Percentiles rank a stretch among this genome's conserved stretches.
Evolutionary conservation across 2,113 vertebrate species (phyloP).

Genomic region (Epinephelus cyanopodus): DNA sequence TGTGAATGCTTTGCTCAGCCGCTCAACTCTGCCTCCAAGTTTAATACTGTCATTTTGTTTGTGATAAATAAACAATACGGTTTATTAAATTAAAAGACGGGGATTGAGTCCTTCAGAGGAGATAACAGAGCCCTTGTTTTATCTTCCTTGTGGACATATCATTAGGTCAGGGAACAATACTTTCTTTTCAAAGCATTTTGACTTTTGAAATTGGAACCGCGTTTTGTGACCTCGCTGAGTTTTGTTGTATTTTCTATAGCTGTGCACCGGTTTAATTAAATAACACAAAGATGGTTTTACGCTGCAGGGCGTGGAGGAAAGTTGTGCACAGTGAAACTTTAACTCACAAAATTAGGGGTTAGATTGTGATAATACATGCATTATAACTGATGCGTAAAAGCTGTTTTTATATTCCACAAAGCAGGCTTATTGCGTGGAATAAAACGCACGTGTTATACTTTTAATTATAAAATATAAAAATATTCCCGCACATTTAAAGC

Average conservation of each 20-base stretch:
- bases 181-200: constrained; percentile 72
- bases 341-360: constrained; percentile 10
- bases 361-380: neutral
- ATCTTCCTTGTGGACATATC: constrained; percentile 44
- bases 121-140: constrained; percentile 54
- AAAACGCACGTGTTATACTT: neutral
- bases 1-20: constrained; percentile 26
- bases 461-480: constrained; percentile 14
- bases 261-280: neutral
- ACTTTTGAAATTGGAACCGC: constrained; percentile 65
- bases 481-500: neutral
- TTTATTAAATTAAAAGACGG: neutral
- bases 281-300: neutral
- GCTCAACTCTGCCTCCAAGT: neutral
- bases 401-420: neutral
- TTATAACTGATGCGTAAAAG: neutral
- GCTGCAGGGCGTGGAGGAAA: neutral
- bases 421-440: neutral
- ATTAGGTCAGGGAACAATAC: constrained; percentile 63
- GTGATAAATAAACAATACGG: constrained; percentile 26
- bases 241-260: constrained; percentile 2
- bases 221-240: constrained; percentile 33
- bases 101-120: neutral
- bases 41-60: neutral
- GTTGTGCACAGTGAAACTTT: constrained; percentile 31